Evolutionary conservation across 2,888 invertebrate genomes (phyloP).

Genomic region (Axea sp.): DNA sequence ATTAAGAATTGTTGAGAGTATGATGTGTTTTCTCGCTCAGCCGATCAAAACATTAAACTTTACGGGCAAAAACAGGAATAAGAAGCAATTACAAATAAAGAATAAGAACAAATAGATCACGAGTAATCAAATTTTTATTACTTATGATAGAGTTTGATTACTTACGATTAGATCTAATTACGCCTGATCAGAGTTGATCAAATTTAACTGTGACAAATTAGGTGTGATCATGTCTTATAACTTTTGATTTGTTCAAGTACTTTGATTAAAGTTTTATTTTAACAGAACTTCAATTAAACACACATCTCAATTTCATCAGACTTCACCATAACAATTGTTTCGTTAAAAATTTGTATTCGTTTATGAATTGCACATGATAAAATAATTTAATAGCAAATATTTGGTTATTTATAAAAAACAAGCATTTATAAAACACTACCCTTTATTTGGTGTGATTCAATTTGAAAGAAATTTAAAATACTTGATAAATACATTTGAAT

Average conservation of each 20-base stretch:
- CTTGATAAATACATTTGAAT: too few species aligned
- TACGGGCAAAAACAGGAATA: not conserved
- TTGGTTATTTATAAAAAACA: too few species aligned
- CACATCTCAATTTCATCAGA: conserved; percentile 2
- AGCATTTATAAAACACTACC: too few species aligned
- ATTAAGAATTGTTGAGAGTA: conserved; percentile 22
- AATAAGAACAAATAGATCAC: too few species aligned
- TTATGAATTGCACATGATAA: too few species aligned
- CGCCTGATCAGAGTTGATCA: conserved; percentile 39
- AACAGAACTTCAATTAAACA: conserved; percentile 17
- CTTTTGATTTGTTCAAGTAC: conserved; percentile 46
- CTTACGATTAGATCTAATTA: conserved; percentile 47
- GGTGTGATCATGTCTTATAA: conserved; percentile 42
- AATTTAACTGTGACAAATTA: conserved; percentile 49
- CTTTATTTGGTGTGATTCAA: too few species aligned
- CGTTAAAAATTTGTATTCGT: too few species aligned
- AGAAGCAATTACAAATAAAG: not conserved
- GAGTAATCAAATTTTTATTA: conserved; percentile 18
- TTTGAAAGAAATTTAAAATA: too few species aligned
- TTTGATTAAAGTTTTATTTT: conserved; percentile 31
- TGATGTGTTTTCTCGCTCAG: not conserved
- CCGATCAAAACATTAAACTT: not conserved
- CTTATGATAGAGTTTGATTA: conserved; percentile 34
- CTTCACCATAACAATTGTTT: too few species aligned
- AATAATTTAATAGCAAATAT: too few species aligned